phyloP scores from a whole-genome alignment of 2,113 vertebrate species.

The Saguinus midas region DNA sequence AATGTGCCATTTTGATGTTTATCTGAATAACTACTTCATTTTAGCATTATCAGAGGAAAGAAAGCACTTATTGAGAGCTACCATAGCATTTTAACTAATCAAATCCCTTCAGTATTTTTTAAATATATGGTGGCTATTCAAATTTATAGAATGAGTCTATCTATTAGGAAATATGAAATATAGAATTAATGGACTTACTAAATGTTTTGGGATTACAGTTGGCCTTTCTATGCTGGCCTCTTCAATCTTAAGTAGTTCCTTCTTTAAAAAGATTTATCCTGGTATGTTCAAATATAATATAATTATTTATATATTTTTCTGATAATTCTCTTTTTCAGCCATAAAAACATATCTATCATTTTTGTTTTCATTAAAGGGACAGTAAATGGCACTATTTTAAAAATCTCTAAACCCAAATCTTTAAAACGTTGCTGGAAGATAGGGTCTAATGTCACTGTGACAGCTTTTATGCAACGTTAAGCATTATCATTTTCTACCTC shows the following conservation, averaged over 20 bases:
- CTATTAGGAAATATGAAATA: conserved; percentile 18
- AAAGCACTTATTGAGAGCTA: conserved; percentile 44
- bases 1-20: conserved; percentile 80
- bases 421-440: not conserved
- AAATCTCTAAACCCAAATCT: conserved; percentile 3
- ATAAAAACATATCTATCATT: not conserved
- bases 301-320: not conserved
- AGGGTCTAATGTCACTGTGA: not conserved
- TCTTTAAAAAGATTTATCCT: not conserved
- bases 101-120: not conserved
- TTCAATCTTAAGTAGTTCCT: not conserved
- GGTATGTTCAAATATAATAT: not conserved
- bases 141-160: conserved; percentile 19
- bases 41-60: not conserved
- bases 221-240: not conserved
- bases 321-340: not conserved
- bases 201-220: not conserved
- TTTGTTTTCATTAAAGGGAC: conserved; percentile 7
- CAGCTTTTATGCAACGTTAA: conserved; percentile 39
- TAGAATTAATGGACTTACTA: not conserved
- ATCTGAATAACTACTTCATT: conserved; percentile 52
- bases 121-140: not conserved
- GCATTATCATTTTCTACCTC: conserved; percentile 61
- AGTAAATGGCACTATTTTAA: not conserved
- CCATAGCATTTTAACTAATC: not conserved